Evolutionary conservation across 2,888 invertebrate species (phyloP).

Genomic region (Scaptomyza polygonia): DNA sequence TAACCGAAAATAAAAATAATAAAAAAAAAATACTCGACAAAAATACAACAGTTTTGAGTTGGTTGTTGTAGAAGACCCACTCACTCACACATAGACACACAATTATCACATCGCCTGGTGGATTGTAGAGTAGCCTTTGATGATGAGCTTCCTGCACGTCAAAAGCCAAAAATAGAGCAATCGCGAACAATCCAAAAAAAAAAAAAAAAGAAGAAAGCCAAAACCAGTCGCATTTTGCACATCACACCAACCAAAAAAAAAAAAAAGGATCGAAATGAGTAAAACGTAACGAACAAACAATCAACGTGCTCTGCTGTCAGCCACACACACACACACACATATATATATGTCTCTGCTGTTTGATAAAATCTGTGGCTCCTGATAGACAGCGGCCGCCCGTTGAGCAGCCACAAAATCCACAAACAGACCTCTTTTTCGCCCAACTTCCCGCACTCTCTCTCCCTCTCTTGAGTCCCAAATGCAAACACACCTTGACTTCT

Average conservation of each 20-base stretch:
- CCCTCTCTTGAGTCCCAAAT: conserved; percentile 30
- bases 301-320: conserved; percentile 69
- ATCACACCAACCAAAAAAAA: conserved; percentile 36
- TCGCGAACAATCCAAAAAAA: conserved; percentile 11
- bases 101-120: conserved; percentile 68
- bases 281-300: conserved; percentile 77
- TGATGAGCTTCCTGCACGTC: conserved; percentile 79
- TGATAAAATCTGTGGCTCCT: conserved; percentile 69
- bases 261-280: conserved; percentile 74
- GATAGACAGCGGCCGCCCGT: conserved; percentile 62
- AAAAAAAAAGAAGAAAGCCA: conserved; percentile 27
- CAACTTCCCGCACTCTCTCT: conserved; percentile 13
- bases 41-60: conserved; percentile 7
- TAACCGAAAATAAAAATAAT: conserved; percentile 31
- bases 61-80: conserved; percentile 12
- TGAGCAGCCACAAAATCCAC: conserved; percentile 73
- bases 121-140: conserved; percentile 64
- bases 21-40: conserved; percentile 12
- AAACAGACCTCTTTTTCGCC: conserved; percentile 6
- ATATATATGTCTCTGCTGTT: conserved; percentile 56
- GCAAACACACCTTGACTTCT: conserved; percentile 78
- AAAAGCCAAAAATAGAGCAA: conserved; percentile 76
- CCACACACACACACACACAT: conserved; percentile 20
- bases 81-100: conserved; percentile 47
- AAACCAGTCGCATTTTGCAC: conserved; percentile 49